Base-by-base conservation (phyloP, 2,888 invertebrate genomes). In the Perizoma affinitatum region DNA sequence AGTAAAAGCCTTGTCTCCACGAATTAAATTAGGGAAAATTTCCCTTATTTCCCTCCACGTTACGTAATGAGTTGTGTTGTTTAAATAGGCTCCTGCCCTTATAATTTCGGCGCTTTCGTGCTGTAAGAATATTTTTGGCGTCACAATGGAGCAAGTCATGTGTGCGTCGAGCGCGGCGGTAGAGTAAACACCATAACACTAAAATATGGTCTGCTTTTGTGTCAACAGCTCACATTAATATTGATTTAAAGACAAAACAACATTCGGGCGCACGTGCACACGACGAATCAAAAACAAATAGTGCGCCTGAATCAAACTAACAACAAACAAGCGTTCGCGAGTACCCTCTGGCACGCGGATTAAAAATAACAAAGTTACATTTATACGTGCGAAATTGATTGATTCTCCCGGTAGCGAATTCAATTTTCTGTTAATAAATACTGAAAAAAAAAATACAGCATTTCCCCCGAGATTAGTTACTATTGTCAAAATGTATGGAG, bases 1-100 rank as follows among this genome's bases (percentile, higher is more conserved):
- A 65, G 73, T 76, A 73, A 77, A 80, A 76, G 75, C 69, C 72
- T 68, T 70, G 75, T 78, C 74, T 79, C 69, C 70, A 70, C 66
- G 79, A 82, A 86, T 83, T 79, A 80, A 82, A 83, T 86, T 82
- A 79, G 75, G 75, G 75, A 72, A 73, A 76, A 79, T 76, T 76
- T 72, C 66, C 65, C 70, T 73, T 68, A 69, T 75, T 70, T 69
- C 64, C 67, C 66, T 62, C 66, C 61, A 68, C 63, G 72, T 69
- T 68, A 70, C 70, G 65, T 75, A 77, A 81, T 74, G 72, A 75
- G 71, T 77, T 74, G 71, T 79, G 74, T 78, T 75, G 73, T 77
- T 78, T 72, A 66, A 75, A 70, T 58, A 69, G 63, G 63, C 70
- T 70, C 68, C 68, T 63, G 59, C 54, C 63, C 55, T 63, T 58